Base-by-base conservation (phyloP, 2,113 vertebrate genomes). In the Hippocampus guttulatus region DNA sequence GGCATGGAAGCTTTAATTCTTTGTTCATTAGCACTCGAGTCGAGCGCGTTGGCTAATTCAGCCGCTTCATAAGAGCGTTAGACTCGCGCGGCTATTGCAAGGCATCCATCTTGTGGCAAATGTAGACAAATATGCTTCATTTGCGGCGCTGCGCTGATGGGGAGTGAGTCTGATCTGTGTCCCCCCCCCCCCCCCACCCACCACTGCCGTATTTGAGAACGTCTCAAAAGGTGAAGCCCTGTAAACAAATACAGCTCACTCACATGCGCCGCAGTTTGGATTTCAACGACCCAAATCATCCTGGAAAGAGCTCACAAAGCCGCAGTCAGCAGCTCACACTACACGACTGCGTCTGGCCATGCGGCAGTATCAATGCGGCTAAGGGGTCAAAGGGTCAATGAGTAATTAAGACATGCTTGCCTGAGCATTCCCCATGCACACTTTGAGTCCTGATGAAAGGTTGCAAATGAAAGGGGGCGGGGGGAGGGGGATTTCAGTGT, bases 11-110 rank as follows among this genome's bases (percentile, higher is more conserved):
- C 92, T 92, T 93, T 93, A 91, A 93, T 93, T 93, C 92, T 94
- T 83, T 85, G 92, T 93, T 95, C 92, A 96, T 97, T 95, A 96
- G 91, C 91, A 93, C 92, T 92, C 93, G 94, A 93, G 93, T 94
- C 93, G 38, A 68, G 92, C 93, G 82, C 76, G 92, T 88, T 89
- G 94, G 93, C 92, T 94, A 95, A 97, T 97, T 96, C 94, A 94
- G 88, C 91, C 86, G 89, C 89, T 83, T 94, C 93, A 93, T 94
- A 94, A 94, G 89, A 86, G 92, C 93, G 91, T 92, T 91, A 93
- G 92, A 93, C 90, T 88, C 90, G 25, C 87, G 77, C 81, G 76
- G 91, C 88, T 92, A 92, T 92, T 94, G 94, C 93, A 95, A 95
- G 91, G 89, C 93, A 95, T 95, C 93, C 93, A 94, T 96, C 94